Evolutionary conservation across 2,888 invertebrate genomes (phyloP), one percentile per base, ranked within the genome.

Genomic region (Punctoribates punctum): DNA sequence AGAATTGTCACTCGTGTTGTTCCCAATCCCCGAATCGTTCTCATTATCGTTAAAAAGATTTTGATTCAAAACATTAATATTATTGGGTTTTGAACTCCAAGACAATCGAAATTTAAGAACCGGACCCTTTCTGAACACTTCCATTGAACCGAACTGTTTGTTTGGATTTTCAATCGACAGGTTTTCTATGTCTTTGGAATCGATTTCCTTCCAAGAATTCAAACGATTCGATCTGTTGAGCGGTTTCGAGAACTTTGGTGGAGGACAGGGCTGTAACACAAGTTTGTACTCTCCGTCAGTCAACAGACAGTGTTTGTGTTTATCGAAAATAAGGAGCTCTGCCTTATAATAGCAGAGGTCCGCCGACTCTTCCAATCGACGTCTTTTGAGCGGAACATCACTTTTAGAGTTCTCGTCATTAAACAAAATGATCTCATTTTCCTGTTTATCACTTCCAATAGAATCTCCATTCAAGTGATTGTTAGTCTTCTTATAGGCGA

Each of bases 211-310:
- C 70, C 70, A 70, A 13, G 38, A 42, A 23, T 20, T 17, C 6
- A 20, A 46, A 11, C 38, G 38, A 15, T 23, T 6, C 6, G 27
- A 23, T 42, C 13, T 38, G 15, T n/a, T 38, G 0, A 70, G 20
- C 13, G 82, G 27, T 79, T 79, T 70, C n/a, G 38, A 38, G 46
- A 46, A 1, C 17, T 70, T 70, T 1, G 70, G 70, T 1, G 70
- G 48, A 77, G 81, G 48, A 78, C 78, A 74, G 81, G 93, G 92
- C 81, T 92, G 91, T 78, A 96, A 85, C 73, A 91, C 90, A 77
- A 96, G 86, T 83, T 95, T 94, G 84, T 96, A 96, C 83, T 94
- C 93, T 4, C 95, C 96, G 80, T 93, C 93, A 0, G 90, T 90
- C 73, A 94, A 86, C 75, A 93, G 87, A 83, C 94, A 94, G 20